Evolutionary conservation across 1,140 invertebrate genomes (phyloP), one percentile per base, ranked within the genome.

Genomic region (Melitaea cinxia): DNA sequence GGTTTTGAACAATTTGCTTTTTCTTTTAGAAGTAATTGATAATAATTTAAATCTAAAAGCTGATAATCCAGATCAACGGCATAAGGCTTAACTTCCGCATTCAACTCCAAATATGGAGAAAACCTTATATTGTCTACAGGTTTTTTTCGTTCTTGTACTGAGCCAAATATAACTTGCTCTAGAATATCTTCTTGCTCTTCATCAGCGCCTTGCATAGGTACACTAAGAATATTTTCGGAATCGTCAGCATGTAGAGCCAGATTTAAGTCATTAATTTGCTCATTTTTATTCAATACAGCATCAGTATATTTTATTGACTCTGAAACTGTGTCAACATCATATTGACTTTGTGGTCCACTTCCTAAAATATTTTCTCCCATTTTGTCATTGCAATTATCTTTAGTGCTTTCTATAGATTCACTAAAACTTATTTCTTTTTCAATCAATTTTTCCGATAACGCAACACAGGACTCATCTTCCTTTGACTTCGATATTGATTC

Each of bases 101-200:
- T 49, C 10, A 89, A 55, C 56, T 78, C 78, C 47, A 77, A 68
- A 54, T 89, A 85, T 19, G 85, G 82, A 70, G 84, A 77, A n/a
- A 63, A 58, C 26, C 67, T 76, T 53, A 56, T 58, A 70, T 76
- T 67, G 71, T 78, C 68, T n/a, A 47, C 7, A 23, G 28, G 49
- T 73, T 70, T 82, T 55, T 80, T 84, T 53, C 91, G 77, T 65
- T 91, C 78, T 82, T 91, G 85, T 15, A 92, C 85, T 12, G 90
- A 92, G 47, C 91, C 91, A 75, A 91, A 92, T 62, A 92, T 91
- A 24, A 73, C 88, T 77, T 85, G 76, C 72, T 90, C 86, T 19
- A 91, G 53, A 56, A 78, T 62, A 10, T 78, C 68, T 23, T 75
- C 68, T 54, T 9, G 1, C 35, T 4, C 17, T 35, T 35, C 52